A percentile compares a stretch with the other conserved stretches of the same genome.
Evolutionary conservation across 2,888 invertebrate genomes (phyloP).

Genomic region (Ornithoptera alexandrae): DNA sequence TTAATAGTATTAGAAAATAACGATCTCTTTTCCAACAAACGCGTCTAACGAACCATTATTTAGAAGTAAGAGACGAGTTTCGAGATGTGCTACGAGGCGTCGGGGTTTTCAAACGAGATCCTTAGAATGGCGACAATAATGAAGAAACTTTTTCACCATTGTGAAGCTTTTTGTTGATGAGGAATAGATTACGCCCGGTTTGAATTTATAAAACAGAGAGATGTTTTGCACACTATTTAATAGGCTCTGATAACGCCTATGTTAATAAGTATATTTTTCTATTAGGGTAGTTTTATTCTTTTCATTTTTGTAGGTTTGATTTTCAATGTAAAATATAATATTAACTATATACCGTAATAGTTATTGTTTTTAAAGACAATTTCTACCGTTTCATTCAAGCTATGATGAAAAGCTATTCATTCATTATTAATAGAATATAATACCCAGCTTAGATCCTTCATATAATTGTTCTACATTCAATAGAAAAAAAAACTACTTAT

Average conservation of each 20-base stretch:
- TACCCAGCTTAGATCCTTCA: background rate
- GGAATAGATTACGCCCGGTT: constrained; percentile 1
- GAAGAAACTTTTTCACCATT: constrained; percentile 6
- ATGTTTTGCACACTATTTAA: background rate
- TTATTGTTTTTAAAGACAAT: too few species aligned
- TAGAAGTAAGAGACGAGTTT: constrained; percentile 7
- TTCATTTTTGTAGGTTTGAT: too few species aligned
- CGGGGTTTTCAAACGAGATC: constrained; percentile 11
- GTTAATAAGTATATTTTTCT: background rate
- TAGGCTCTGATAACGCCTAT: background rate
- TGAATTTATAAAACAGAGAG: constrained; percentile 2
- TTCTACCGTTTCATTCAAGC: too few species aligned
- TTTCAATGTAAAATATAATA: too few species aligned
- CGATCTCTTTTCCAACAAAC: constrained; percentile 1
- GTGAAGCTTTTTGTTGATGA: constrained; percentile 9
- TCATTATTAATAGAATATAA: background rate
- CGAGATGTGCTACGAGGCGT: constrained; percentile 4
- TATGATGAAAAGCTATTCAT: background rate
- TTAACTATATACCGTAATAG: too few species aligned
- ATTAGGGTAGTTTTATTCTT: too few species aligned
- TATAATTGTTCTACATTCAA: constrained; percentile 14
- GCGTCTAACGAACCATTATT: constrained; percentile 11
- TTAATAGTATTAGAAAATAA: background rate
- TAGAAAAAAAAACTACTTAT: background rate
- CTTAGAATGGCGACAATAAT: constrained; percentile 17